A percentile compares a stretch with the other conserved stretches of the same genome.
Conservation (phyloP, 2,888 invertebrate genomes). For the Epinotia nisella region DNA sequence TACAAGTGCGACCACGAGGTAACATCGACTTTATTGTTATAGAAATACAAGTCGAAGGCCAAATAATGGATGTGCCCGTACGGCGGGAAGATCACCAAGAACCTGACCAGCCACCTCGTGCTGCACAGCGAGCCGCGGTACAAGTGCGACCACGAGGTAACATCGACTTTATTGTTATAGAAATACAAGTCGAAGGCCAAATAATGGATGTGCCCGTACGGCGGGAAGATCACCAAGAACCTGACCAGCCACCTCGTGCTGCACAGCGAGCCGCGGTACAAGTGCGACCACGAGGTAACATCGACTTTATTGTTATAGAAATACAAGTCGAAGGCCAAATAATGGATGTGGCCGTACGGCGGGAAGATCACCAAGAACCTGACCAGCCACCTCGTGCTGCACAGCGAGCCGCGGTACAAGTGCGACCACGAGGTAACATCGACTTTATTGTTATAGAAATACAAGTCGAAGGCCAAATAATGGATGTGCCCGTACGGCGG, state of each 20-base stretch:
- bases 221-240: conserved; percentile 60
- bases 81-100: conserved; percentile 62
- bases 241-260: conserved; percentile 59
- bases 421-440: conserved; percentile 61
- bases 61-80: conserved; percentile 60
- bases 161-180: conserved; percentile 37
- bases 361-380: conserved; percentile 59
- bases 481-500: conserved; percentile 69
- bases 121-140: conserved; percentile 59
- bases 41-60: not conserved
- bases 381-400: conserved; percentile 59
- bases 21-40: conserved; percentile 44
- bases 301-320: conserved; percentile 13
- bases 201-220: conserved; percentile 62
- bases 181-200: conserved; percentile 8
- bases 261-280: conserved; percentile 60
- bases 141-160: conserved; percentile 63
- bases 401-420: conserved; percentile 60
- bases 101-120: conserved; percentile 59
- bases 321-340: conserved; percentile 17
- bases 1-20: conserved; percentile 64
- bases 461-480: conserved; percentile 28
- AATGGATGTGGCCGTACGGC: conserved; percentile 65
- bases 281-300: conserved; percentile 63
- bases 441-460: not conserved